Evolutionary conservation across 2,888 invertebrate genomes (phyloP), one percentile per base, ranked within the genome.

Genomic region (Asteroscopus sphinx): DNA sequence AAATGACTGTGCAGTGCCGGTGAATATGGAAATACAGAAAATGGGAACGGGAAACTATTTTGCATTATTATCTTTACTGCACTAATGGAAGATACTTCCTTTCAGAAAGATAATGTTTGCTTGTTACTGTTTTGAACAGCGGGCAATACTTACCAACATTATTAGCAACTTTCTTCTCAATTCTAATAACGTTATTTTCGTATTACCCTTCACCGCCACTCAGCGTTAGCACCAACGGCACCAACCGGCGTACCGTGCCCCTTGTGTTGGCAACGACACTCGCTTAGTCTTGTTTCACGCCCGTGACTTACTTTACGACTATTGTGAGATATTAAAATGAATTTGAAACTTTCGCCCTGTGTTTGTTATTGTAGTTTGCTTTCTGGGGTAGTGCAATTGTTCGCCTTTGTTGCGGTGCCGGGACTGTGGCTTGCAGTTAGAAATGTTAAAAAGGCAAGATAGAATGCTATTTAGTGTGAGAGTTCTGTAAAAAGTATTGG

Each of bases 301-400:
- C 83, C 81, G 87, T 85, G 85, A 79, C 81, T 88, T 88, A 88
- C 87, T 91, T 91, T 92, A 91, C 89, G 79, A 90, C 87, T 90
- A 91, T 90, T 93, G 91, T 93, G 92, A 82, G 88, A 89, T 89
- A 93, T 93, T 93, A 93, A 93, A 93, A 92, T 92, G 92, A 91
- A 92, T 93, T 93, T 92, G 90, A 92, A 93, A 92, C 90, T 91
- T 90, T 90, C 79, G 74, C 83, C 76, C 74, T 84, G 90, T 88
- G 89, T 91, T 91, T 91, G 66, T 81, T 21, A 79, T 87, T 85
- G 85, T 90, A 88, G 85, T 82, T 87, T 85, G 84, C 74, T 83
- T 83, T 80, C 66, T 79, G 80, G 83, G 81, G 76, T 84, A 82
- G 83, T 85, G 85, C 73, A 72, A 66, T 68, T 66, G 49, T 70